These are phyloP conservation scores for Drosophila willistoni DNA, from an alignment of 1,140 invertebrate species.

Conservation along the genomic window DNA sequence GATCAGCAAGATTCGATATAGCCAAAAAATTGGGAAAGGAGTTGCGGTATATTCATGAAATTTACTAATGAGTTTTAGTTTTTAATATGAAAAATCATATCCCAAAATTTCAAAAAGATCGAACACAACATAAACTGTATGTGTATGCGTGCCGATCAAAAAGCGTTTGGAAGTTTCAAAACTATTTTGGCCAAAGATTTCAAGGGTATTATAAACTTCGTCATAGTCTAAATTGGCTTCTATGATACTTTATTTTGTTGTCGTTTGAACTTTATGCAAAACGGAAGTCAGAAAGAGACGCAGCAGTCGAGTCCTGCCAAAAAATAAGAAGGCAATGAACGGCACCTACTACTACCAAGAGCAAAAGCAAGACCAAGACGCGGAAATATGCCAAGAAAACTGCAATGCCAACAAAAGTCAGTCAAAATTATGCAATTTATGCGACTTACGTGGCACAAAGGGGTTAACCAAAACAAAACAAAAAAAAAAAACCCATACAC, in stretches of 20 bases:
- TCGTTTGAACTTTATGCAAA: slow-evolving; percentile 22
- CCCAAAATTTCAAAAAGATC: too few relatives aligned
- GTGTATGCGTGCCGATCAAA: too few relatives aligned
- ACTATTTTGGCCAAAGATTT: too few relatives aligned
- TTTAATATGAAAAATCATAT: too few relatives aligned
- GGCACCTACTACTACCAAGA: slow-evolving; percentile 64
- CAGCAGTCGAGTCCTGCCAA: slow-evolving; percentile 32
- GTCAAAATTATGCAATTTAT: slow-evolving; percentile 83
- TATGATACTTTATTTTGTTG: neutral
- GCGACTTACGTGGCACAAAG: slow-evolving; percentile 62
- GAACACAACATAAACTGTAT: too few relatives aligned
- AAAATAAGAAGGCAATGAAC: slow-evolving; percentile 46
- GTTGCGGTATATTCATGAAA: too few relatives aligned
- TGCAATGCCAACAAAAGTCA: slow-evolving; percentile 75
- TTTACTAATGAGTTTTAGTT: too few relatives aligned
- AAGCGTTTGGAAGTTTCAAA: too few relatives aligned
- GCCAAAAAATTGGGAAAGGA: too few relatives aligned
- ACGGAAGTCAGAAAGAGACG: slow-evolving; percentile 29
- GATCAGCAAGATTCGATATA: too few relatives aligned
- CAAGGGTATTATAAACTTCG: too few relatives aligned
- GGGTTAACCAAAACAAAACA: slow-evolving; percentile 73
- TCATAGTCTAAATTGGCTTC: too few relatives aligned
- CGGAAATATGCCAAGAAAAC: slow-evolving; percentile 45
- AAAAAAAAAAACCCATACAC: slow-evolving; percentile 44
- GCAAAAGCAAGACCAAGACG: slow-evolving; percentile 11